Base-by-base conservation (phyloP, 2,888 invertebrate species). In the Netelia inedita region DNA sequence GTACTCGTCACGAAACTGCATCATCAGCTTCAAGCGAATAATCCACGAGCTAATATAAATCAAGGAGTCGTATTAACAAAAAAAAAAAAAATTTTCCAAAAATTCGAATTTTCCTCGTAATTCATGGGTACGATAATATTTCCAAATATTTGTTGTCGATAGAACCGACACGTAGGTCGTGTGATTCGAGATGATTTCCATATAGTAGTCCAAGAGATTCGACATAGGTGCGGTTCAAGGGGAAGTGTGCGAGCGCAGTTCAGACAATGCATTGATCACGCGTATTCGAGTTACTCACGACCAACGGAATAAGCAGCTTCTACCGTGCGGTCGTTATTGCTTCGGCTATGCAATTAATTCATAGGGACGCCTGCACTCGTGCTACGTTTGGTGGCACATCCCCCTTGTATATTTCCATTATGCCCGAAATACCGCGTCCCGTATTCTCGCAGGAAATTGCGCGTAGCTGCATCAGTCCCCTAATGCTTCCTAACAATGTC, bases 291-390 rank as follows among this genome's bases (percentile, higher is more conserved):
- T 57, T 57, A 8, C 21, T 57, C 57, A 57, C 2, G 16, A 1
- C 16, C 5, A 55, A 16, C 9, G 16, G 55, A 16, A 55, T 9
- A 55, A 35, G n/a, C 19, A 19, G 57, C 9, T 57, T 50, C 61
- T 50, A 19, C 50, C 57, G 71, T 83, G 71, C 55, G 21, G 66
- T 16, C 59, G 50, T 71, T 83, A 83, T 72, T 71, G 66, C 41
- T 75, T 41, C 57, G 21, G 3, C 21, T 28, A 19, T 80, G 65
- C 28, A 83, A 83, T 83, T 83, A 83, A 83, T 80, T 76, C 50
- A 41, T 19, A 50, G 66, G 23, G 66, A 72, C 75, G 71, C 35
- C 35, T 35, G 35, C 35, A 6, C 6, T 35, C 35, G 35, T 35
- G 35, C 6, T 35, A 35, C 35, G 0, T 35, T 35, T 35, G 35